Evolutionary conservation across 2,797 vertebrate species (phyloP).

Genomic region (Hoplostethus mediterraneus): DNA sequence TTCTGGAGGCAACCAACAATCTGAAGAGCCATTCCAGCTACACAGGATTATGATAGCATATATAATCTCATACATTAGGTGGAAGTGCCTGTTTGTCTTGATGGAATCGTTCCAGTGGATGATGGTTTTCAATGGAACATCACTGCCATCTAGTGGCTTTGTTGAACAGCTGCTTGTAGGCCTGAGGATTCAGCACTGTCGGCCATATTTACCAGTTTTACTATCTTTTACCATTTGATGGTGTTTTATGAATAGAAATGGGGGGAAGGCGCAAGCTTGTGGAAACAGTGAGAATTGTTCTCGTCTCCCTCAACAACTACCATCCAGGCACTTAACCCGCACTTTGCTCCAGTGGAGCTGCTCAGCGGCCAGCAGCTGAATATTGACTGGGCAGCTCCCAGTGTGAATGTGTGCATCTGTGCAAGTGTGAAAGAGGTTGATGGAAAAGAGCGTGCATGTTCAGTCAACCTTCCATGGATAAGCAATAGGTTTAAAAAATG

Average conservation of each 20-base stretch:
- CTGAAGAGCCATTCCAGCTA: slow-evolving; percentile 22
- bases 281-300: background rate
- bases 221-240: background rate
- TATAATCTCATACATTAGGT: slow-evolving; percentile 49
- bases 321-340: background rate
- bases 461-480: background rate
- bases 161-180: background rate
- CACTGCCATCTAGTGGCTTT: slow-evolving; percentile 79
- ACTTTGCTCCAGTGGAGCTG: background rate
- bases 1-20: slow-evolving; percentile 25
- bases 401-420: background rate
- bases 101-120: slow-evolving; percentile 48
- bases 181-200: background rate
- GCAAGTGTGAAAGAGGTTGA: background rate
- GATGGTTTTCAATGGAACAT: slow-evolving; percentile 51
- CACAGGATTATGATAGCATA: slow-evolving; percentile 40
- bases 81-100: slow-evolving; percentile 7
- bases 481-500: background rate
- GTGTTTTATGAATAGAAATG: slow-evolving; percentile 19
- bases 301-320: background rate
- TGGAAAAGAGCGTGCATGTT: background rate
- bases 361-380: background rate
- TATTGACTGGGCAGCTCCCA: background rate
- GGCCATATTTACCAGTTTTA: too few relatives aligned
- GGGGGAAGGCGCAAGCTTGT: background rate